Percentiles rank a stretch among this genome's conserved stretches.
Conservation (phyloP, 2,113 vertebrate genomes). For the Saccopteryx bilineata region DNA sequence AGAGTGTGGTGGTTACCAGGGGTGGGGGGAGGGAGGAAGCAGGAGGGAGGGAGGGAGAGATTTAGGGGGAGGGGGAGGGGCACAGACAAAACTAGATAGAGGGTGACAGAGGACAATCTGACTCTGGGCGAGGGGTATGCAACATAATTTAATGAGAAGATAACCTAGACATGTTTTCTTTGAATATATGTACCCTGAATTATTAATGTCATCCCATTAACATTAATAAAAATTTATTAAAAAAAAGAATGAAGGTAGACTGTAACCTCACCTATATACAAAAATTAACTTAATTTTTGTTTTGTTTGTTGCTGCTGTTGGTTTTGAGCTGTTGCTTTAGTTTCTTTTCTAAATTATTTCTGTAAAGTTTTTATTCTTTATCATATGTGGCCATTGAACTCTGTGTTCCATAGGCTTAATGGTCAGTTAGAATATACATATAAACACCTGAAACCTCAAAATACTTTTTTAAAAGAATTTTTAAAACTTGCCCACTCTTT, state of each 20-base stretch:
- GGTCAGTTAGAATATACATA: slow-evolving; percentile 12
- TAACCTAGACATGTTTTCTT: too few relatives aligned
- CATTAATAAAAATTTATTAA: too few relatives aligned
- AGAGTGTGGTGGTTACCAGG: too few relatives aligned
- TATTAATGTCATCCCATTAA: too few relatives aligned
- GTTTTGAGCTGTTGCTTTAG: slow-evolving; percentile 16
- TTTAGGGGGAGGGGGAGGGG: too few relatives aligned
- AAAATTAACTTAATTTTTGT: slow-evolving; percentile 27
- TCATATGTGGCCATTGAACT: not conserved
- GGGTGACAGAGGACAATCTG: too few relatives aligned
- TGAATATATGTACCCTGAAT: too few relatives aligned
- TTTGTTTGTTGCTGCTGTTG: not conserved
- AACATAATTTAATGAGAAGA: too few relatives aligned
- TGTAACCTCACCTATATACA: not conserved
- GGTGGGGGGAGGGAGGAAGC: too few relatives aligned
- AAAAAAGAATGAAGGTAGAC: not conserved
- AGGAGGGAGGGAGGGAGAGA: too few relatives aligned
- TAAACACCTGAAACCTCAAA: not conserved
- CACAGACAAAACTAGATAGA: too few relatives aligned
- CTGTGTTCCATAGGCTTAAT: slow-evolving; percentile 16
- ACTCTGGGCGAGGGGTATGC: too few relatives aligned
- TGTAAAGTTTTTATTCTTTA: slow-evolving; percentile 16
- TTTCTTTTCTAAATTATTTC: slow-evolving; percentile 36
- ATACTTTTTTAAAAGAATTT: not conserved
- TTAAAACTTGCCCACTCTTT: not conserved